Conservation (phyloP, 2,113 vertebrate genomes). For the Symphodus melops region DNA sequence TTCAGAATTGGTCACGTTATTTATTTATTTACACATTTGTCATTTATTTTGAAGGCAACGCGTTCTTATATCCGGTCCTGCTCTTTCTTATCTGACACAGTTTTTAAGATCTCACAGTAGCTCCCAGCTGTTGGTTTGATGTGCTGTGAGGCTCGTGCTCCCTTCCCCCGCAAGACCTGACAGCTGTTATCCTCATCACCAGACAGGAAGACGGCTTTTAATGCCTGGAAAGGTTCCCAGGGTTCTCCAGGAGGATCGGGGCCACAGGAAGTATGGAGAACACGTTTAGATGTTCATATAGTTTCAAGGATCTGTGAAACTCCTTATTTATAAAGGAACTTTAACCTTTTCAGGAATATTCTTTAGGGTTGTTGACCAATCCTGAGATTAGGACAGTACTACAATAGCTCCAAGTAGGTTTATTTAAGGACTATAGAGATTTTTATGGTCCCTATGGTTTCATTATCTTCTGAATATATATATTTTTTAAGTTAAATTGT, state of each 20-base stretch:
- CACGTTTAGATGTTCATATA: background rate
- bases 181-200: constrained; percentile 53
- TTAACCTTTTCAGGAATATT: background rate
- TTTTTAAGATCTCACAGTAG: background rate
- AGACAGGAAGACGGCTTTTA: background rate
- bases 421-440: background rate
- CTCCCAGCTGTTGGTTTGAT: background rate
- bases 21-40: too few relatives aligned
- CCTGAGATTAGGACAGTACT: too few relatives aligned
- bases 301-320: background rate
- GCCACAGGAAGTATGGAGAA: too few relatives aligned
- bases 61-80: background rate
- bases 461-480: background rate
- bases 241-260: constrained; percentile 40
- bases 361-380: background rate
- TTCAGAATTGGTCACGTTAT: too few relatives aligned
- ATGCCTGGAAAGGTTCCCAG: constrained; percentile 30
- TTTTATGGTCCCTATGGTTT: background rate
- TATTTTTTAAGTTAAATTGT: background rate
- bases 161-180: background rate
- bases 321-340: background rate
- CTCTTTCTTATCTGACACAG: background rate
- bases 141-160: background rate
- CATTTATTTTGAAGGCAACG: constrained; percentile 47
- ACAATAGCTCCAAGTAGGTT: background rate